phyloP scores from a whole-genome alignment of 2,113 vertebrate genomes.

The Hemibagrus wyckioides region DNA sequence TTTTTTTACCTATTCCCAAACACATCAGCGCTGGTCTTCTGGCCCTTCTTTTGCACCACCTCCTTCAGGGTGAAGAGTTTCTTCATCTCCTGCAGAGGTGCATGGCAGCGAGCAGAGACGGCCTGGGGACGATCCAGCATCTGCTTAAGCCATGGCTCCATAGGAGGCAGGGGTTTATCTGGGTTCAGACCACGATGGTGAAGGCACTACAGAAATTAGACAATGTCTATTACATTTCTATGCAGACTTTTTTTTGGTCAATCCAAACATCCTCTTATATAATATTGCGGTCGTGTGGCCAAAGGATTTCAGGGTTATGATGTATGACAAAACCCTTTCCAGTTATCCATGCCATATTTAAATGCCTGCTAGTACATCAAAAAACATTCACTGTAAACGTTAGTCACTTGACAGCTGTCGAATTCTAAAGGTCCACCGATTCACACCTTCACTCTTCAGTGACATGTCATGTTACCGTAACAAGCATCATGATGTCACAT shows the following conservation, averaged over 20 bases:
- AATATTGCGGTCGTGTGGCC: neutral
- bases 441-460: neutral
- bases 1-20: conserved; percentile 84
- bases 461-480: neutral
- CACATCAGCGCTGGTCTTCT: conserved; percentile 85
- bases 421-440: neutral
- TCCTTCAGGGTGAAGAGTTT: conserved; percentile 84
- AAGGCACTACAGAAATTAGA: conserved; percentile 79
- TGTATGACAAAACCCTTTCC: neutral
- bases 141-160: conserved; percentile 80
- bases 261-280: neutral
- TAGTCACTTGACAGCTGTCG: neutral
- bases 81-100: conserved; percentile 81
- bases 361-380: neutral
- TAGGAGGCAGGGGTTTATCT: conserved; percentile 76
- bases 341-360: neutral
- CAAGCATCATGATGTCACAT: neutral
- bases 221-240: neutral
- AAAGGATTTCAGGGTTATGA: neutral
- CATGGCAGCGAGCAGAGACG: conserved; percentile 75
- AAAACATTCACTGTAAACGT: neutral
- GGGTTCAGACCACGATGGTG: conserved; percentile 86
- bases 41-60: conserved; percentile 83
- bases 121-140: conserved; percentile 78
- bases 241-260: neutral